Conservation (phyloP, 2,113 vertebrate genomes). For the Heptranchias perlo region DNA sequence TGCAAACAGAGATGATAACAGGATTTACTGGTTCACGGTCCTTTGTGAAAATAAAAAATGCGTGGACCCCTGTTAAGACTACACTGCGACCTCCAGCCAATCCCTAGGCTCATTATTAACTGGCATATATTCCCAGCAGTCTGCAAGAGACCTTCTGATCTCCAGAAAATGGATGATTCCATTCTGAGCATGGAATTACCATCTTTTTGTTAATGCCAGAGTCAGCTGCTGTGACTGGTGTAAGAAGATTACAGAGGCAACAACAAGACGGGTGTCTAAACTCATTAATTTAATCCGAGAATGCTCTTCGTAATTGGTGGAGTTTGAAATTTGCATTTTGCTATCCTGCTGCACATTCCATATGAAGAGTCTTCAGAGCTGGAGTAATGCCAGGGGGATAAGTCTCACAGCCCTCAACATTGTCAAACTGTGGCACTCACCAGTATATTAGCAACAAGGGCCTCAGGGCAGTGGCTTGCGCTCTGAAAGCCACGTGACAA, state of each 20-base stretch:
- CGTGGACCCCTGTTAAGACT: constrained; percentile 42
- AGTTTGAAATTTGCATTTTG: constrained; percentile 53
- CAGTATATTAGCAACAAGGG: not conserved
- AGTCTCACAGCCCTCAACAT: constrained; percentile 26
- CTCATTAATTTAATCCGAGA: constrained; percentile 56
- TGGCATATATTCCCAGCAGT: constrained; percentile 39
- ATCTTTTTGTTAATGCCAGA: constrained; percentile 51
- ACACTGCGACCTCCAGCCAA: constrained; percentile 43
- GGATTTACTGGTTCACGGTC: constrained; percentile 48
- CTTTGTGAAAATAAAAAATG: constrained; percentile 44
- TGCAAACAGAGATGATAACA: constrained; percentile 49
- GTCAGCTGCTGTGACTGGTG: constrained; percentile 52
- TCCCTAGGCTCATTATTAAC: constrained; percentile 41
- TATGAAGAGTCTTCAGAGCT: constrained; percentile 46
- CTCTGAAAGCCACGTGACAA: not conserved
- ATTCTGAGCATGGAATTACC: constrained; percentile 48
- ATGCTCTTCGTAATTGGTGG: constrained; percentile 53
- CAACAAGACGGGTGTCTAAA: constrained; percentile 56
- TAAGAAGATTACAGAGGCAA: constrained; percentile 59
- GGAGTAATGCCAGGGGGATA: constrained; percentile 41
- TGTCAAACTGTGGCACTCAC: not conserved
- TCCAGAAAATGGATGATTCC: constrained; percentile 39
- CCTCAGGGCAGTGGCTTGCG: not conserved
- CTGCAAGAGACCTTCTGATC: constrained; percentile 36
- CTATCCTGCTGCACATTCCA: constrained; percentile 51